Base-by-base conservation (phyloP, 2,113 vertebrate genomes). In the Gila orcuttii region DNA sequence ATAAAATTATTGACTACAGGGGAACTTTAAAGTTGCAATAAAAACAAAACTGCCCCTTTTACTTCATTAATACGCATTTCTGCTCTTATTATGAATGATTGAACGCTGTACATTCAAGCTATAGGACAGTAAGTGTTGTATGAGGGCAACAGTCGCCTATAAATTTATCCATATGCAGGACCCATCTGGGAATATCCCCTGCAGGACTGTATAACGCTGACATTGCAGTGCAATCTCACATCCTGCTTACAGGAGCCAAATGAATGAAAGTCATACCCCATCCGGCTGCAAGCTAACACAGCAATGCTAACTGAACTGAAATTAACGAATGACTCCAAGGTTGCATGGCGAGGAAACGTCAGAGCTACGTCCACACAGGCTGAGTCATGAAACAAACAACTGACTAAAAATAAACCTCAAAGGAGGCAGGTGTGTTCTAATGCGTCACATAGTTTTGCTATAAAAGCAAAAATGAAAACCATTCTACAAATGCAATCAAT, bases 181-280 rank as follows among this genome's bases (percentile, higher is more conserved):
- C 47, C 83, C 79, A 86, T 83, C 60, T 81, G 86, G 36, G 52
- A 69, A 77, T 25, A 25, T n/a, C 60, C 84, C 69, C n/a, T 55
- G 52, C 84, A 62, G 86, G 71, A 50, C 33, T 2, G 19, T 68
- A 82, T 15, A 69, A 81, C 47, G 47, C 88, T 80, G 88, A 89
- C 74, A 47, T 31, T 71, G 84, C 86, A 79, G 17, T 76, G 23
- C 86, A 23, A n/a, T 68, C 85, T 86, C 84, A 57, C 84, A 86
- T 86, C 81, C 84, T 82, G 88, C 13, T 87, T 39, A 19, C 81
- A 5, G 15, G 39, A 81, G 25, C 64, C 50, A 77, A 60, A 82
- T 12, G 55, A 71, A 71, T 71, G 71, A 25, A 60, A 81, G n/a
- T 21, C n/a, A 88, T 45, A 59, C 47, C 4, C 11, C 17, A 52